Evolutionary conservation across 2,888 invertebrate species (phyloP).

Genomic region (Cantharis lateralis): DNA sequence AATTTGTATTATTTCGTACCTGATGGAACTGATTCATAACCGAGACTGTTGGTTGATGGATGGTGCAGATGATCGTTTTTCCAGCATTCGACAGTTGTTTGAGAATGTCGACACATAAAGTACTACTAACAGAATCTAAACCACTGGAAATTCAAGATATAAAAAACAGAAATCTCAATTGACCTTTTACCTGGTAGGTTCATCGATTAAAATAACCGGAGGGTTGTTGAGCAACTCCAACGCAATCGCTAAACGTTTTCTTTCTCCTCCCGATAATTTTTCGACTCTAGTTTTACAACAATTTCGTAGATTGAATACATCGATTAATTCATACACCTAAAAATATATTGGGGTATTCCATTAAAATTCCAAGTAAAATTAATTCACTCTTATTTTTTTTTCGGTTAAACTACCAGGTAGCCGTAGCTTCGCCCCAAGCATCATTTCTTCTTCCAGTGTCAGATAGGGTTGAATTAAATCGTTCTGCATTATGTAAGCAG

Average conservation of each 20-base stretch:
- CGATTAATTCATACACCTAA: background rate
- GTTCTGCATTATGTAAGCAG: background rate
- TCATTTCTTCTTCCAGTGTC: background rate
- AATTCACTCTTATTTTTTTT: background rate
- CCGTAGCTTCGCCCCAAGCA: background rate
- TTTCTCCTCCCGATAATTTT: background rate
- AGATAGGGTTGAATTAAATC: background rate
- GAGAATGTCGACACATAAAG: constrained; percentile 71
- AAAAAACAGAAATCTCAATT: background rate
- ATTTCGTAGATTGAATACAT: background rate
- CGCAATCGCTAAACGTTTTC: background rate
- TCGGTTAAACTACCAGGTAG: background rate
- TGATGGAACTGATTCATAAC: constrained; percentile 28
- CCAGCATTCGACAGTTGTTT: constrained; percentile 72
- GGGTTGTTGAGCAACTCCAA: background rate
- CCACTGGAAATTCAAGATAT: constrained; percentile 60
- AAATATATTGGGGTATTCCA: background rate
- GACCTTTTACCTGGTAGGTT: background rate
- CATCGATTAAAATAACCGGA: background rate
- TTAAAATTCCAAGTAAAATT: background rate
- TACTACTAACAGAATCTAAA: constrained; percentile 73
- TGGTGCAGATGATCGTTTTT: constrained; percentile 76
- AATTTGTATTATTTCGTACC: background rate
- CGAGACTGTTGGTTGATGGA: constrained; percentile 80
- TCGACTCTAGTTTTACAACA: background rate